A percentile compares a stretch with the other conserved stretches of the same genome.
Evolutionary conservation across 2,888 invertebrate species (phyloP).

Genomic region (Macaria notata): DNA sequence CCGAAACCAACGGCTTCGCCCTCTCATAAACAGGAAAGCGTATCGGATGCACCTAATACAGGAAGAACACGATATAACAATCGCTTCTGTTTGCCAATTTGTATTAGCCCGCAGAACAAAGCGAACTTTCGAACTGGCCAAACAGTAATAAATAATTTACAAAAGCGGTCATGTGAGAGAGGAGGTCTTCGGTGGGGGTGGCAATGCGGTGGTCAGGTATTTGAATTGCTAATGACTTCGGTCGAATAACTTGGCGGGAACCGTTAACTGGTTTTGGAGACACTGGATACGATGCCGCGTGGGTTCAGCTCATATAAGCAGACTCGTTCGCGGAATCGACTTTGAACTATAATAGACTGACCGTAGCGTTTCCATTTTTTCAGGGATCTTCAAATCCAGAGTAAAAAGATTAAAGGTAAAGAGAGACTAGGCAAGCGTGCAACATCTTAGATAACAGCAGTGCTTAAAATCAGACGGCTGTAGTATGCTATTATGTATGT

Average conservation of each 20-base stretch:
- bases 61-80: neutral
- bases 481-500: no score
- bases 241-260: constrained; percentile 63
- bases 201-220: constrained; percentile 69
- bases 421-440: no score
- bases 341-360: no score
- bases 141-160: constrained; percentile 78
- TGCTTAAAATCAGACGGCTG: no score
- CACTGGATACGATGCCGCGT: constrained; percentile 49
- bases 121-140: constrained; percentile 64
- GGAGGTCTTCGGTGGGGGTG: constrained; percentile 58
- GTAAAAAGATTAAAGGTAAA: no score
- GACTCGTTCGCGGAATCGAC: no score
- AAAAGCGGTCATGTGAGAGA: constrained; percentile 75
- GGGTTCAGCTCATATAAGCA: constrained; percentile 37
- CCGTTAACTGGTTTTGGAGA: constrained; percentile 59
- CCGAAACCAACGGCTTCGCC: no score
- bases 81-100: constrained; percentile 49
- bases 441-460: no score
- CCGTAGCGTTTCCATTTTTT: no score
- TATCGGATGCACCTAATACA: neutral
- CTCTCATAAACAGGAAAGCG: constrained; percentile 11
- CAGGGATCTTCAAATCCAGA: no score
- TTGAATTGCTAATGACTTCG: constrained; percentile 76
- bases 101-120: constrained; percentile 62